Conservation (phyloP, 2,888 invertebrate species). For the Nemotelus pantherinus region DNA sequence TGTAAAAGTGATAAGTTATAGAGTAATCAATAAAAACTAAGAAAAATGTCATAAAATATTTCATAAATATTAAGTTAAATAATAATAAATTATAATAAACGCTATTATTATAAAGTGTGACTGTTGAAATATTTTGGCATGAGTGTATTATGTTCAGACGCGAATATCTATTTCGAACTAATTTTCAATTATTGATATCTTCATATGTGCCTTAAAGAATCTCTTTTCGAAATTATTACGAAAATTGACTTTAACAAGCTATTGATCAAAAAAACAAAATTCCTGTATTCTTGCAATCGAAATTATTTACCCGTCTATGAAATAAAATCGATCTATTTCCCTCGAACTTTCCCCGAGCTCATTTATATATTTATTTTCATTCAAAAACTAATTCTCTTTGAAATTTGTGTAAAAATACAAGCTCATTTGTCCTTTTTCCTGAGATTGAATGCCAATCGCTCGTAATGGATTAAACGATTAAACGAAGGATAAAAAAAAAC, state of each 20-base stretch:
- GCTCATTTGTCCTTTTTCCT: constrained; percentile 54
- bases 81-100: constrained; percentile 39
- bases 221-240: neutral
- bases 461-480: constrained; percentile 21
- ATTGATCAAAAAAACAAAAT: no score
- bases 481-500: neutral
- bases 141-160: neutral
- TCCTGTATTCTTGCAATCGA: no score
- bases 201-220: constrained; percentile 22
- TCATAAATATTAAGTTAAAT: constrained; percentile 38
- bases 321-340: constrained; percentile 22
- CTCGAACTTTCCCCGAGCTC: neutral
- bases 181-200: neutral
- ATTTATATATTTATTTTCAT: constrained; percentile 19
- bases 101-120: constrained; percentile 27
- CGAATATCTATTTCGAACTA: no score
- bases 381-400: neutral
- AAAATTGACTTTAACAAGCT: no score
- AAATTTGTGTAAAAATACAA: neutral
- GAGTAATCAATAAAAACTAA: constrained; percentile 32
- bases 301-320: neutral
- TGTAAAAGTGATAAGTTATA: constrained; percentile 29
- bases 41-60: constrained; percentile 41
- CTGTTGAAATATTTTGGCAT: constrained; percentile 11
- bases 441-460: constrained; percentile 36